Conservation (phyloP, 2,113 vertebrate species). For the Semicossyphus pulcher region DNA sequence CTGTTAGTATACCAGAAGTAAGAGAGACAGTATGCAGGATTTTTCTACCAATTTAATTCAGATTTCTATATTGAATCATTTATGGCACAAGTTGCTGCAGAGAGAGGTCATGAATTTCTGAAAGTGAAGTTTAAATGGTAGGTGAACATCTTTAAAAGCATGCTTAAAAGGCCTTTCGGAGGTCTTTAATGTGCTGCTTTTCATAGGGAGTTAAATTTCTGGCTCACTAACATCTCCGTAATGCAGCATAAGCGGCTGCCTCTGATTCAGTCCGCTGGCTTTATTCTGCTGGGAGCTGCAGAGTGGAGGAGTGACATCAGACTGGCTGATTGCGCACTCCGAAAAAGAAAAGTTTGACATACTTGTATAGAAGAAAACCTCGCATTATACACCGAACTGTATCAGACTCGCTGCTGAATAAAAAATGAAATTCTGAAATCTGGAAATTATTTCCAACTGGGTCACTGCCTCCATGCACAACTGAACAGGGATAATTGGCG, state of each 20-base stretch:
- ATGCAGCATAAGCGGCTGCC: background rate
- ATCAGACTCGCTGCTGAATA: background rate
- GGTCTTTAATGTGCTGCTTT: background rate
- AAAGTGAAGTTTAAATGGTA: background rate
- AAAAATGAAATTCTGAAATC: slow-evolving; percentile 44
- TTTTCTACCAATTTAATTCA: background rate
- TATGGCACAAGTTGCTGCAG: background rate
- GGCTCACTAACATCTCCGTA: background rate
- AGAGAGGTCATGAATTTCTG: background rate
- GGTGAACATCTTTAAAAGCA: slow-evolving; percentile 1
- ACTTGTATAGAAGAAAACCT: background rate
- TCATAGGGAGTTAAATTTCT: background rate
- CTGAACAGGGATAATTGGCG: slow-evolving; percentile 61
- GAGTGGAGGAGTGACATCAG: slow-evolving; percentile 10
- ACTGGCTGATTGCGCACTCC: background rate
- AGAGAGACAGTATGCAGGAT: background rate
- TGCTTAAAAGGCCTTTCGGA: background rate
- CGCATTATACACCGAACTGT: background rate
- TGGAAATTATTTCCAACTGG: slow-evolving; percentile 60
- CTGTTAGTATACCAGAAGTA: background rate
- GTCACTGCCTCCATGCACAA: slow-evolving; percentile 59
- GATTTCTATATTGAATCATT: background rate
- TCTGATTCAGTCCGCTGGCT: background rate
- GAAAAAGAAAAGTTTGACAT: slow-evolving; percentile 16
- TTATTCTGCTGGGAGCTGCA: background rate